phyloP scores from a whole-genome alignment of 1,140 invertebrate genomes.

The Venustaconcha ellipsiformis region DNA sequence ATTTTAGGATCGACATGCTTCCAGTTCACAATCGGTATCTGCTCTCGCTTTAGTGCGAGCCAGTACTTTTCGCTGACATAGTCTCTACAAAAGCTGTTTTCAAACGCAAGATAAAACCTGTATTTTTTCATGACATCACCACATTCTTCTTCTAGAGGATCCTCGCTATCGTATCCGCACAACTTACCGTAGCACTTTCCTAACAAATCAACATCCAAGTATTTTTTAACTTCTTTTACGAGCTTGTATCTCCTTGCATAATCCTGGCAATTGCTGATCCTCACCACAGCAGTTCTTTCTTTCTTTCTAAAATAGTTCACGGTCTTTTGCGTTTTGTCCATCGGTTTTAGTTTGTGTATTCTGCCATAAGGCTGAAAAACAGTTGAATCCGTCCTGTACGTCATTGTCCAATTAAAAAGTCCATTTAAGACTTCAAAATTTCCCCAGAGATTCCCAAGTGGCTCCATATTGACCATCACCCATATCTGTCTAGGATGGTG shows the following conservation, averaged over 20 bases:
- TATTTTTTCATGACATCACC: slow-evolving; percentile 74
- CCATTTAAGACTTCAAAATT: slow-evolving; percentile 27
- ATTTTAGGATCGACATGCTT: slow-evolving; percentile 16
- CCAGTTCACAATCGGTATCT: slow-evolving; percentile 59
- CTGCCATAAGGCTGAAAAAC: slow-evolving; percentile 43
- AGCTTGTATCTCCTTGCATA: slow-evolving; percentile 71
- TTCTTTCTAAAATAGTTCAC: slow-evolving; percentile 26
- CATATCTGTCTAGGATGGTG: slow-evolving; percentile 47
- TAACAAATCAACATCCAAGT: slow-evolving; percentile 75
- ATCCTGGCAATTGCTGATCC: slow-evolving; percentile 76
- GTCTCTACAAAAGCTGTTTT: slow-evolving; percentile 66
- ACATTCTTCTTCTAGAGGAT: slow-evolving; percentile 39
- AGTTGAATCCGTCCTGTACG: slow-evolving; percentile 50
- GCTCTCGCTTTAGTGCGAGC: slow-evolving; percentile 41
- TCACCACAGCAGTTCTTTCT: slow-evolving; percentile 72
- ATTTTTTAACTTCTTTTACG: slow-evolving; percentile 71
- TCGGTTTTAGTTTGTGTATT: slow-evolving; percentile 14
- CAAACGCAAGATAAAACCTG: slow-evolving; percentile 82
- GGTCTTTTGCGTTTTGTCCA: slow-evolving; percentile 4
- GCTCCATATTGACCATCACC: slow-evolving; percentile 50
- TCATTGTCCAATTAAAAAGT: slow-evolving; percentile 59
- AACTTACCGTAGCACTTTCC: slow-evolving; percentile 70
- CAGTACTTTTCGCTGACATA: slow-evolving; percentile 69
- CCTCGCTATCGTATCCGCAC: slow-evolving; percentile 40
- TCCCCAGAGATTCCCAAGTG: slow-evolving; percentile 41